Evolutionary conservation across 2,797 vertebrate genomes (phyloP).

Genomic region (Serranus cabrilla): DNA sequence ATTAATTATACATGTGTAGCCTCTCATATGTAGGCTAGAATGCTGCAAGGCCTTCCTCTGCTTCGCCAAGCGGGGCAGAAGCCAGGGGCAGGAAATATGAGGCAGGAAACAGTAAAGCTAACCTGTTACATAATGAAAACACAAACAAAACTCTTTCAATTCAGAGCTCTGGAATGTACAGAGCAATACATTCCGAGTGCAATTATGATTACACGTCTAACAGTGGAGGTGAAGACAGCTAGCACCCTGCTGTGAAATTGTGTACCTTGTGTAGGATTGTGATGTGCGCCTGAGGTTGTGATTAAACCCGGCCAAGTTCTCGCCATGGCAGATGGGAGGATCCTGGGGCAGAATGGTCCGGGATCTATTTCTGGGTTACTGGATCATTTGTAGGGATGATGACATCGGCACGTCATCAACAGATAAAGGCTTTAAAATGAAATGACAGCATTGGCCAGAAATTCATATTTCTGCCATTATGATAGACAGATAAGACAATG

Average conservation of each 20-base stretch:
- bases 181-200: fast-evolving
- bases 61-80: conserved; percentile 76
- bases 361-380: conserved; percentile 73
- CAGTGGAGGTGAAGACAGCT: conserved; percentile 18
- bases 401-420: too few species aligned
- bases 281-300: conserved; percentile 48
- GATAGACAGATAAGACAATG: too few species aligned
- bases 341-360: conserved; percentile 56
- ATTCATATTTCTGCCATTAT: too few species aligned
- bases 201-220: background rate
- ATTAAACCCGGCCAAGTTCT: conserved; percentile 56
- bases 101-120: conserved; percentile 51
- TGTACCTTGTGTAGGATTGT: conserved; percentile 6
- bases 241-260: background rate
- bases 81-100: conserved; percentile 67
- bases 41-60: conserved; percentile 58
- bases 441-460: too few species aligned
- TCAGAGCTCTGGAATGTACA: background rate
- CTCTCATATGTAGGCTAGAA: conserved; percentile 70
- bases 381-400: conserved; percentile 20
- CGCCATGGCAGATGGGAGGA: conserved; percentile 72
- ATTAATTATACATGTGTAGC: conserved; percentile 76
- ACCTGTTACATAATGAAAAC: conserved; percentile 55
- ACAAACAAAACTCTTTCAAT: conserved; percentile 24
- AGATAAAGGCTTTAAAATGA: too few species aligned